Evolutionary conservation across 2,888 invertebrate genomes (phyloP), one percentile per base, ranked within the genome.

Genomic region (Plemyria rubiginata): DNA sequence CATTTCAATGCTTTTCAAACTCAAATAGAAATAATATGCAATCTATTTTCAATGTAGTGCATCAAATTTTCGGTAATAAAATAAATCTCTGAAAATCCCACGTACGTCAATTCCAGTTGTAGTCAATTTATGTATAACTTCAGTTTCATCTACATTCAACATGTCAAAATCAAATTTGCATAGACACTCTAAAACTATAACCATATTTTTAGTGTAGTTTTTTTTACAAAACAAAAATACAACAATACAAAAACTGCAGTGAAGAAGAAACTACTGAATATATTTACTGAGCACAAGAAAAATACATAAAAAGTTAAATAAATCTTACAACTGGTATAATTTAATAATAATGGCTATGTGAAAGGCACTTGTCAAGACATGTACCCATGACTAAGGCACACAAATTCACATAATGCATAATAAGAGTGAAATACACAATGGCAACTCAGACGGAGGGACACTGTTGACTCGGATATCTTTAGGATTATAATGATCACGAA

Each of bases 331-430:
- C 32, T 36, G 13, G 15, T 50, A 4, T 51, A 16, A 22, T n/a
- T 55, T 40, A 13, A 49, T 29, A 48, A 46, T 40, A 54, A n/a
- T 49, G 9, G 49, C 22, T 40, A 56, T 38, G 40, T 40, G 50
- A 68, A 68, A 71, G 61, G 72, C 68, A 70, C 60, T 60, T 71
- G 64, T 63, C 67, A 68, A 56, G 60, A 65, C 62, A 68, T 62
- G 68, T 70, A 70, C 71, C 72, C 67, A 70, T 59, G 58, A 60
- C 63, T 69, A 40, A 65, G 69, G 69, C 68, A 70, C 66, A 75
- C 70, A 74, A 75, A 71, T 66, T 68, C 68, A 70, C 66, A 75
- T 70, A 74, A 75, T 71, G 67, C 68, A 56, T 66, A 75, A 72
- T 75, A 78, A n/a, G 66, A 52, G 67, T 62, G 62, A 68, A 70